Conservation (phyloP, 2,888 invertebrate genomes). For the Dichetophora obliterata region DNA sequence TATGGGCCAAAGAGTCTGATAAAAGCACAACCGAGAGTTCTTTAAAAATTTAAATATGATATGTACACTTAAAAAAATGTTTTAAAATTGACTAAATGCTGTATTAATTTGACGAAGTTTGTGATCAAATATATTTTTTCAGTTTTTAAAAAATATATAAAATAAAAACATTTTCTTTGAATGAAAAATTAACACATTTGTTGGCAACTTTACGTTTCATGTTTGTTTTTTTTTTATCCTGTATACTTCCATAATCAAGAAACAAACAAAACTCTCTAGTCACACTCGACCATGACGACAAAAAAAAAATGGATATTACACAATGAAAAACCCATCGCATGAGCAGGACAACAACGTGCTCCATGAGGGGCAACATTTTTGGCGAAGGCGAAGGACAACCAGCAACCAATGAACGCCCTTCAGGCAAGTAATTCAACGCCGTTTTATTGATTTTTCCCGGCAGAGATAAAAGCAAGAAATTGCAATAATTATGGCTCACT, state of each 20-base stretch:
- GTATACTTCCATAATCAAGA: not conserved
- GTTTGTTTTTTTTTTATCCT: too few relatives aligned
- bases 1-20: too few relatives aligned
- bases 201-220: too few relatives aligned
- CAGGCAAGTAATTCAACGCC: constrained; percentile 14
- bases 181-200: too few relatives aligned
- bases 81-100: too few relatives aligned
- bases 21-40: too few relatives aligned
- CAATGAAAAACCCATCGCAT: not conserved
- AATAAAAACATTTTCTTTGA: too few relatives aligned
- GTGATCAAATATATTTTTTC: too few relatives aligned
- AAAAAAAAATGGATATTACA: not conserved
- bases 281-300: not conserved
- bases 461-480: not conserved
- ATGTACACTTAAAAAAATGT: too few relatives aligned
- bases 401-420: constrained; percentile 18
- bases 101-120: too few relatives aligned
- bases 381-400: constrained; percentile 2
- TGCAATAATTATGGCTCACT: not conserved
- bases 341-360: constrained; percentile 1
- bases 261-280: not conserved
- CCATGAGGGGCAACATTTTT: not conserved
- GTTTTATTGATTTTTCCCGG: constrained; percentile 36
- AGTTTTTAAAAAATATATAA: too few relatives aligned
- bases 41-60: not conserved